Conservation (phyloP, 2,113 vertebrate genomes). For the Oreochromis spilurus region DNA sequence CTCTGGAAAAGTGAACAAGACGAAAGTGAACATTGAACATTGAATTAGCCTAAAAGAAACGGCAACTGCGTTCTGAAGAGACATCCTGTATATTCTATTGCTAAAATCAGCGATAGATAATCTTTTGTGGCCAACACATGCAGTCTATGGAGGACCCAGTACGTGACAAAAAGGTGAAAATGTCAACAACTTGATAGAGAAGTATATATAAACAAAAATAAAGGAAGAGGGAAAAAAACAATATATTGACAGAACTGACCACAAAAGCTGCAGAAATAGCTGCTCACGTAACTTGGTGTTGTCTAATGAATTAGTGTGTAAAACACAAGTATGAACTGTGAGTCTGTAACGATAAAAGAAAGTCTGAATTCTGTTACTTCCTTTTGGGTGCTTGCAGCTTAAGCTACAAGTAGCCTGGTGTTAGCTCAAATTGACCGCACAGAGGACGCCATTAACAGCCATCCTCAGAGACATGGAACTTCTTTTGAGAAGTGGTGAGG, state of each 20-base stretch:
- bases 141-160: neutral
- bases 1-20: slow-evolving; percentile 73
- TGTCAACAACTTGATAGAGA: neutral
- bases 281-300: neutral
- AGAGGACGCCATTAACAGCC: neutral
- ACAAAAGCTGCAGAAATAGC: neutral
- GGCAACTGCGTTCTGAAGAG: neutral
- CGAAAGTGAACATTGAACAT: neutral
- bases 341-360: neutral
- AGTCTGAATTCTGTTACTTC: neutral
- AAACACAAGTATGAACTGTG: neutral
- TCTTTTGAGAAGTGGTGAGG: slow-evolving; percentile 46
- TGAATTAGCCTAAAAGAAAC: neutral
- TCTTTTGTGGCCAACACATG: slow-evolving; percentile 7
- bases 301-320: neutral
- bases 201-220: neutral
- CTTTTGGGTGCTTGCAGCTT: neutral
- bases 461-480: neutral
- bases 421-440: neutral
- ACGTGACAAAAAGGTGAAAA: neutral
- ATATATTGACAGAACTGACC: neutral
- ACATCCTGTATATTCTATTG: neutral
- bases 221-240: neutral
- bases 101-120: slow-evolving; percentile 25
- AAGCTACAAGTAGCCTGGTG: neutral